Conservation (phyloP, 37 sponge, comb jelly and placozoan species). For the Geodia barretti region DNA sequence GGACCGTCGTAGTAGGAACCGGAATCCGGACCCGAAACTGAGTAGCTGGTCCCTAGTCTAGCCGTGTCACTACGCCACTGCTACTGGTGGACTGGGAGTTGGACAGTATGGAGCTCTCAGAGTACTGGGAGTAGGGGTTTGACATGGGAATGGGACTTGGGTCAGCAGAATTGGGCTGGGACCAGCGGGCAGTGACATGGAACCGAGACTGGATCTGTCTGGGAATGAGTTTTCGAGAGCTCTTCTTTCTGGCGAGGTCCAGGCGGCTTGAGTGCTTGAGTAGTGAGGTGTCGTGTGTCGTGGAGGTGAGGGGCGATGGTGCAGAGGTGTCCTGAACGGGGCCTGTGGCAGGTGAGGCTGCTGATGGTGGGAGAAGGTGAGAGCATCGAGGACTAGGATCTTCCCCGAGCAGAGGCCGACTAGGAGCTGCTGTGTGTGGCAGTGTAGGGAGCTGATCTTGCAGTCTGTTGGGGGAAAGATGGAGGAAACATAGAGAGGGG, state of each 20-base stretch:
- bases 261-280: too few relatives aligned
- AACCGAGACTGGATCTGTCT: too few relatives aligned
- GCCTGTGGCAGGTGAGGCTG: slow-evolving; percentile 12
- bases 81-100: not conserved
- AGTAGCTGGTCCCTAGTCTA: slow-evolving; percentile 11
- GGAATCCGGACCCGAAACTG: slow-evolving; percentile 44
- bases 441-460: slow-evolving; percentile 46
- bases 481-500: not conserved
- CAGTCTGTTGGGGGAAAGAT: not conserved
- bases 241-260: too few relatives aligned
- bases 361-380: slow-evolving; percentile 31
- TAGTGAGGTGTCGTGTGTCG: not conserved
- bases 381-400: slow-evolving; percentile 50
- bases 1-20: slow-evolving; percentile 54
- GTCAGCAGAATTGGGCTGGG: not conserved
- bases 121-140: too few relatives aligned
- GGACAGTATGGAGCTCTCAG: too few relatives aligned
- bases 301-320: too few relatives aligned
- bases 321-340: slow-evolving; percentile 14
- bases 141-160: slow-evolving; percentile 2
- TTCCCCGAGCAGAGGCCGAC: slow-evolving; percentile 55
- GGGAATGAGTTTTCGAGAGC: not conserved
- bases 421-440: slow-evolving; percentile 17
- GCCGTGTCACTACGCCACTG: not conserved
- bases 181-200: not conserved